These are phyloP conservation scores for Chelonia mydas DNA, from an alignment of 2,797 vertebrate species.

Conservation along the genomic window DNA sequence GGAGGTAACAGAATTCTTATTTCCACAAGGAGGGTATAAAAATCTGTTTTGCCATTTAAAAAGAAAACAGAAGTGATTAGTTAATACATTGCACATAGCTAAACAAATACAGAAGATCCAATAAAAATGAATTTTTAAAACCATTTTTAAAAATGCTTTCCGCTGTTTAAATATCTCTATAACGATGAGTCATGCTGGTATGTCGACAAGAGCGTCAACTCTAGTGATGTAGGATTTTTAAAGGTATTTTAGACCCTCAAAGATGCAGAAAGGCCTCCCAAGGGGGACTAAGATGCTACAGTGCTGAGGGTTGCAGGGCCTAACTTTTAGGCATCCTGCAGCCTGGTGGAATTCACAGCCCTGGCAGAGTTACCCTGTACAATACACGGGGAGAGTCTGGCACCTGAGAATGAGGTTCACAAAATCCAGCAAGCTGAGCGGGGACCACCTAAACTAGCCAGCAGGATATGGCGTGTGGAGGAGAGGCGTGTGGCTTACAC, in stretches of 20 bases:
- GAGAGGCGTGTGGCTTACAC: no score
- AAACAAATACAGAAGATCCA: slow-evolving; percentile 71
- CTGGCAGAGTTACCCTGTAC: no score
- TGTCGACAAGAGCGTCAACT: slow-evolving; percentile 37
- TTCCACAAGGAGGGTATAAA: slow-evolving; percentile 66
- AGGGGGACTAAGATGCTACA: not conserved
- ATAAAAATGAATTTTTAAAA: slow-evolving; percentile 73
- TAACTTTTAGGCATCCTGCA: no score
- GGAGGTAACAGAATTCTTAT: slow-evolving; percentile 70
- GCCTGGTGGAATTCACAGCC: not conserved
- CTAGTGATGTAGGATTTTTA: slow-evolving; percentile 49
- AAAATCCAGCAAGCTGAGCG: no score
- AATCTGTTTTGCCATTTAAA: slow-evolving; percentile 71
- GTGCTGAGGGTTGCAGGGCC: not conserved
- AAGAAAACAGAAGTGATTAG: slow-evolving; percentile 73
- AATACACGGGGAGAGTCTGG: not conserved
- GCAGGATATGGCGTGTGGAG: no score
- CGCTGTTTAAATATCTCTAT: slow-evolving; percentile 69
- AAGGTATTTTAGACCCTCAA: slow-evolving; percentile 47
- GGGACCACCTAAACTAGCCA: no score
- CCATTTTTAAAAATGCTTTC: slow-evolving; percentile 70
- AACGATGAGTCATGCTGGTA: slow-evolving; percentile 62
- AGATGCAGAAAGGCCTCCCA: slow-evolving; percentile 34
- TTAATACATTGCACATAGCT: slow-evolving; percentile 59
- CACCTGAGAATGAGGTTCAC: not conserved